A percentile compares a stretch with the other conserved stretches of the same genome.
Evolutionary conservation across 1,140 invertebrate species (phyloP).

Genomic region (Ruditapes philippinarum): DNA sequence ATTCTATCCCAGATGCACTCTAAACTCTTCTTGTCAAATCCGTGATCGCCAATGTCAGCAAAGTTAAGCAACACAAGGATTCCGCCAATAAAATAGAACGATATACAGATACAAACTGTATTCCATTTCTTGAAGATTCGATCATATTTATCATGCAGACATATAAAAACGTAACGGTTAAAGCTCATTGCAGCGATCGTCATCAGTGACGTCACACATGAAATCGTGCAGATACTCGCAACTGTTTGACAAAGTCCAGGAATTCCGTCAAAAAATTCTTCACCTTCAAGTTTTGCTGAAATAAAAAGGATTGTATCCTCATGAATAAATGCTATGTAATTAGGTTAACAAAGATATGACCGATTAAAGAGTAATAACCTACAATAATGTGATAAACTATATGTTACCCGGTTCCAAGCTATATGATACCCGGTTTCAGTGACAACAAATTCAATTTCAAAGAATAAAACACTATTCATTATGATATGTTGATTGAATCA

Average conservation of each 20-base stretch:
- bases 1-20: slow-evolving; percentile 82
- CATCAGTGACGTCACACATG: slow-evolving; percentile 78
- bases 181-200: slow-evolving; percentile 78
- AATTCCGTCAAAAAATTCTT: slow-evolving; percentile 76
- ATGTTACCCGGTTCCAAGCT: too few relatives aligned
- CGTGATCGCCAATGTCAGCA: slow-evolving; percentile 76
- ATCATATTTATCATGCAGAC: slow-evolving; percentile 73
- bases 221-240: slow-evolving; percentile 77
- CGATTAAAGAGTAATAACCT: too few relatives aligned
- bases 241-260: slow-evolving; percentile 79
- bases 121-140: slow-evolving; percentile 75
- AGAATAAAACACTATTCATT: too few relatives aligned
- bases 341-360: too few relatives aligned
- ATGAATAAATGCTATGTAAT: too few relatives aligned
- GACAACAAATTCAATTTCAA: too few relatives aligned
- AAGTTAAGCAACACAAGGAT: slow-evolving; percentile 73
- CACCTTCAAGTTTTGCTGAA: slow-evolving; percentile 76
- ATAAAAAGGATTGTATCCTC: slow-evolving; percentile 2
- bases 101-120: slow-evolving; percentile 71
- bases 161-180: slow-evolving; percentile 82
- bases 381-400: too few relatives aligned
- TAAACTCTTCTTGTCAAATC: slow-evolving; percentile 80
- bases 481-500: too few relatives aligned
- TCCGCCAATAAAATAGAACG: slow-evolving; percentile 72
- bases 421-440: too few relatives aligned